Conservation (phyloP, 2,113 vertebrate genomes). For the Xiphophorus maculatus region DNA sequence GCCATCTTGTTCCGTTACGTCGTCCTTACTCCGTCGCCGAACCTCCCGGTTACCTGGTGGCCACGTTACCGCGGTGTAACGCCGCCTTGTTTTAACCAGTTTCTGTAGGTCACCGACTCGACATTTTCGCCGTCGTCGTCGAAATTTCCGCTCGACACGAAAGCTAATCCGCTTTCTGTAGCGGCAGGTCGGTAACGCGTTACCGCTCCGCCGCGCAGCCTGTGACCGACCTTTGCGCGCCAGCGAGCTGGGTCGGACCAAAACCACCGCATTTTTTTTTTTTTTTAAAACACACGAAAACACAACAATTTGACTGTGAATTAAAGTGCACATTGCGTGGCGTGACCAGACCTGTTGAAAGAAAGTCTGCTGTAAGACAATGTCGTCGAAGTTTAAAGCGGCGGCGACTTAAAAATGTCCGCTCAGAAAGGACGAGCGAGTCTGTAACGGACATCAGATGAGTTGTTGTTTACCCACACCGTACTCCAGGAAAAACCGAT, state of each 20-base stretch:
- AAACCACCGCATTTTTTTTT: neutral
- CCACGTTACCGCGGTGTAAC: neutral
- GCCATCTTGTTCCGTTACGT: conserved; percentile 33
- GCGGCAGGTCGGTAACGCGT: conserved; percentile 47
- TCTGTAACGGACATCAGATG: neutral
- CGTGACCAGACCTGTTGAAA: neutral
- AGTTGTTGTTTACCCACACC: conserved; percentile 5
- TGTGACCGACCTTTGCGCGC: conserved; percentile 42
- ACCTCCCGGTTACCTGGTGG: conserved; percentile 3
- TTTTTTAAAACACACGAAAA: neutral
- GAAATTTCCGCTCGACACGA: neutral
- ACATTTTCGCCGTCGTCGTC: neutral
- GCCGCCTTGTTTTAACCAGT: neutral
- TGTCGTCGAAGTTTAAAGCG: conserved; percentile 41
- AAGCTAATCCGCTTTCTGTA: conserved; percentile 42
- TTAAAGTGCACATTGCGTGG: neutral
- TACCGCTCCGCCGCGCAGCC: conserved; percentile 1
- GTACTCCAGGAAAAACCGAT: neutral
- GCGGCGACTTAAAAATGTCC: conserved; percentile 69
- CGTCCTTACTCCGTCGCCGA: neutral
- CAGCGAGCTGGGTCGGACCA: neutral
- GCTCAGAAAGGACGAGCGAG: conserved; percentile 38
- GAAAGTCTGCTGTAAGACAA: neutral
- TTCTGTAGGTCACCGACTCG: no score
- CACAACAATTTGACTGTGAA: neutral